A percentile compares a stretch with the other conserved stretches of the same genome.
phyloP scores from a whole-genome alignment of 30 jellyfish, hydroid and myxozoan genomes.

The Chrysaora quinquecirrha region DNA sequence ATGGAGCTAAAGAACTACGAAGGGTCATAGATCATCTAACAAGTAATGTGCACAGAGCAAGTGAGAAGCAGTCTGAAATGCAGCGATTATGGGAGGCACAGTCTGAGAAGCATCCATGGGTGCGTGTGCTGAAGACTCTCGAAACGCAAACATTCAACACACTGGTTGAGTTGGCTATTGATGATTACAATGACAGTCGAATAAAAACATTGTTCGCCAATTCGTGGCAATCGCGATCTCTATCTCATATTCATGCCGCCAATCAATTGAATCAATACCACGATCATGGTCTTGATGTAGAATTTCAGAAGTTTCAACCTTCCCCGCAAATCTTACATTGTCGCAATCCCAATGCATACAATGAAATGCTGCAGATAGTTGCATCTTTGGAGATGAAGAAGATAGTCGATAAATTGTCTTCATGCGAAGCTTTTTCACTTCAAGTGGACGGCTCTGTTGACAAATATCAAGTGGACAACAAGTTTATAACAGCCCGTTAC shows the following conservation, averaged over 20 bases:
- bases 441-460: neutral
- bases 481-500: neutral
- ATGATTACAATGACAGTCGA: neutral
- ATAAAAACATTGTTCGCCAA: neutral
- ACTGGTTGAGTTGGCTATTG: slow-evolving; percentile 1
- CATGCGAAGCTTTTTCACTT: neutral
- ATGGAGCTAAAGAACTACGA: neutral
- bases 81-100: neutral
- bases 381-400: neutral
- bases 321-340: neutral
- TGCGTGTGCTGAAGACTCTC: neutral
- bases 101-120: slow-evolving; percentile 1
- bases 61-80: neutral
- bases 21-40: neutral
- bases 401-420: neutral
- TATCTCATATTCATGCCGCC: neutral
- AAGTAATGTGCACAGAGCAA: neutral
- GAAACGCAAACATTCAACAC: neutral
- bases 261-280: neutral
- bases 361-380: neutral
- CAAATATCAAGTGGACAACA: neutral
- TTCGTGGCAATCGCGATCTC: neutral
- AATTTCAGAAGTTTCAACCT: neutral
- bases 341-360: neutral
- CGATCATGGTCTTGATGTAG: neutral